A percentile compares a stretch with the other conserved stretches of the same genome.
These are phyloP conservation scores for Bedellia somnulentella DNA, from an alignment of 2,888 invertebrate species.

Conservation along the genomic window DNA sequence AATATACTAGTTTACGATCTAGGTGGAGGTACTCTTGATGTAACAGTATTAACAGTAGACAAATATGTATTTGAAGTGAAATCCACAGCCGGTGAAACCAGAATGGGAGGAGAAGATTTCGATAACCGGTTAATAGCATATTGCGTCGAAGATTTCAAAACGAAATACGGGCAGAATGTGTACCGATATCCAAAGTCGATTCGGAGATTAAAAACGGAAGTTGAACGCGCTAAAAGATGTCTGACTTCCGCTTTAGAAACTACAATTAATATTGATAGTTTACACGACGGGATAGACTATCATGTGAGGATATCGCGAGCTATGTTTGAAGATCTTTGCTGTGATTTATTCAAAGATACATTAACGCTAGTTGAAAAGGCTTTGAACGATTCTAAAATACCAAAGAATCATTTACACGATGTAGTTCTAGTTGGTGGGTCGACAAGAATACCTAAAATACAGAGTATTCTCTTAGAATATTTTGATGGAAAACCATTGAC, in stretches of 20 bases:
- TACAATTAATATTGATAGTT: slow-evolving; percentile 72
- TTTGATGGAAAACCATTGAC: slow-evolving; percentile 74
- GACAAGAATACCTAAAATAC: slow-evolving; percentile 79
- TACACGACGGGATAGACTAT: slow-evolving; percentile 70
- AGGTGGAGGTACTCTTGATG: slow-evolving; percentile 75
- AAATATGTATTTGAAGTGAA: slow-evolving; percentile 77
- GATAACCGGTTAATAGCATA: slow-evolving; percentile 67
- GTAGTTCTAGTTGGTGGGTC: slow-evolving; percentile 83
- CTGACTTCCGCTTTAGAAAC: slow-evolving; percentile 77
- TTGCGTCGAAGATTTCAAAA: slow-evolving; percentile 70
- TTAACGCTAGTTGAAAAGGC: slow-evolving; percentile 79
- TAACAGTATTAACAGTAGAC: slow-evolving; percentile 80
- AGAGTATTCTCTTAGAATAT: slow-evolving; percentile 72
- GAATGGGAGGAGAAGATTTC: slow-evolving; percentile 76
- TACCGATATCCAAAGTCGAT: slow-evolving; percentile 66
- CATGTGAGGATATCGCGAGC: slow-evolving; percentile 73
- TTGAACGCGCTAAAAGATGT: slow-evolving; percentile 76
- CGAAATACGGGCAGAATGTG: slow-evolving; percentile 72
- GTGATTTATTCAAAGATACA: slow-evolving; percentile 72
- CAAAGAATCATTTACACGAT: slow-evolving; percentile 74
- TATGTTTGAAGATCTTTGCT: slow-evolving; percentile 74
- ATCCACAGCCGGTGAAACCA: slow-evolving; percentile 83
- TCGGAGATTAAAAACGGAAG: slow-evolving; percentile 72
- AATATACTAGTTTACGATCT: slow-evolving; percentile 69
- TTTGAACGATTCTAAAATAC: slow-evolving; percentile 75